Conservation (phyloP, 2,113 vertebrate species). For the Piaya cayana region DNA sequence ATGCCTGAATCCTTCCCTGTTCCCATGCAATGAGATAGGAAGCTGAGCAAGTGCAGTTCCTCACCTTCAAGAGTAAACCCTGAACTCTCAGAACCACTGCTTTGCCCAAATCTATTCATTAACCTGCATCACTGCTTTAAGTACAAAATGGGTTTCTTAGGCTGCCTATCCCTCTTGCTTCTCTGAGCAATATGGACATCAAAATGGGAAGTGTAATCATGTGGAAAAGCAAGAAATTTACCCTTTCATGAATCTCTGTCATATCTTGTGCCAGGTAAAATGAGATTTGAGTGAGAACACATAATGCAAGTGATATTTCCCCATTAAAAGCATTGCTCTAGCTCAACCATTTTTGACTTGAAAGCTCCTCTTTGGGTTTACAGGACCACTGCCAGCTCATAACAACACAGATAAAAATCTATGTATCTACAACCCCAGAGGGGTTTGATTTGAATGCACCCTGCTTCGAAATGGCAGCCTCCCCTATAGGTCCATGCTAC, state of each 20-base stretch:
- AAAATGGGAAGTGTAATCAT: neutral
- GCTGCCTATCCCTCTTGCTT: neutral
- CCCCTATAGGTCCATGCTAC: neutral
- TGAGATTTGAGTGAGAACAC: neutral
- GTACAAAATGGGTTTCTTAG: neutral
- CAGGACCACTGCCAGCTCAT: neutral
- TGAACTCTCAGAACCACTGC: fast-evolving
- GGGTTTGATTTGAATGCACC: neutral
- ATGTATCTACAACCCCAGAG: neutral
- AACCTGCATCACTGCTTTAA: neutral
- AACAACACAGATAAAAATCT: neutral
- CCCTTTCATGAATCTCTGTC: neutral
- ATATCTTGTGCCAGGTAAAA: neutral
- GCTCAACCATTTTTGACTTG: neutral
- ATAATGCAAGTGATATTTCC: neutral
- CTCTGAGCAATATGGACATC: no score
- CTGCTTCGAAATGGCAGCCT: neutral
- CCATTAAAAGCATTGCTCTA: neutral
- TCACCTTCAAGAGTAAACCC: neutral
- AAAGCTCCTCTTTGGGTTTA: neutral
- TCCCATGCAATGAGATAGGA: neutral
- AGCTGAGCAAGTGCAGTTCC: neutral
- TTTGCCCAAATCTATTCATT: neutral
- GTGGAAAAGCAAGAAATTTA: neutral
- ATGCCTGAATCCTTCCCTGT: neutral